Percentiles rank a stretch among this genome's conserved stretches.
phyloP scores from a whole-genome alignment of 2,888 invertebrate genomes.

The Cerceris rybyensis region DNA sequence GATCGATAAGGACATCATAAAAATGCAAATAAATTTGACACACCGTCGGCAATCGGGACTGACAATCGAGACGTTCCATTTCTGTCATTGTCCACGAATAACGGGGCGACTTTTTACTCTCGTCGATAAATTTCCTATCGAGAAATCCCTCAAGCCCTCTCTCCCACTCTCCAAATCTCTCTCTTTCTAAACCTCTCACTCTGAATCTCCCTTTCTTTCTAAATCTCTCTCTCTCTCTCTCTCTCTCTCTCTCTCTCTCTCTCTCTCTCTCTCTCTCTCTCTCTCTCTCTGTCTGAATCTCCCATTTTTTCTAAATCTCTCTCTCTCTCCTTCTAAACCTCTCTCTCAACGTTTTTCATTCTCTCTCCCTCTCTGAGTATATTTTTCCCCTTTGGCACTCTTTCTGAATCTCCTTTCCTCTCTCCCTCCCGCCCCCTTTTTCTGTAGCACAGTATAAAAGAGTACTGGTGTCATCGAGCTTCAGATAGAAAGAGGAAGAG shows the following conservation, averaged over 20 bases:
- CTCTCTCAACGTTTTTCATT: background rate
- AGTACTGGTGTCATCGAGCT: slow-evolving; percentile 37
- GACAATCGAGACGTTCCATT: slow-evolving; percentile 35
- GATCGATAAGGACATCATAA: slow-evolving; percentile 43
- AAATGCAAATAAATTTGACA: slow-evolving; percentile 55
- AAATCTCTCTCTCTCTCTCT: background rate
- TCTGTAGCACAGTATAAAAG: background rate
- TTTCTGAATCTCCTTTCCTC: slow-evolving; percentile 24
- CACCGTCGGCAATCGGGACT: slow-evolving; percentile 24
- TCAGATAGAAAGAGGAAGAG: slow-evolving; percentile 8
- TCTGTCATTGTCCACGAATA: slow-evolving; percentile 31
- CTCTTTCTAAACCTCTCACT: too few relatives aligned
- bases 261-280: background rate
- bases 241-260: background rate
- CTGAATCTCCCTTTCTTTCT: too few relatives aligned
- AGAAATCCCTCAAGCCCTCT: too few relatives aligned
- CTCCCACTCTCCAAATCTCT: too few relatives aligned
- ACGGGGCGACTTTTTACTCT: background rate
- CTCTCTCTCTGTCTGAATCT: background rate
- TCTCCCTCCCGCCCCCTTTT: slow-evolving; percentile 22
- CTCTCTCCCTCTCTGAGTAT: background rate
- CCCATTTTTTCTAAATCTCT: too few relatives aligned
- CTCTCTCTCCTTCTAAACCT: too few relatives aligned
- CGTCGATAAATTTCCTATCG: too few relatives aligned
- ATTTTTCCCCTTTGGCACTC: background rate